phyloP scores from a whole-genome alignment of 2,797 vertebrate genomes.

The Sebastes itinus region DNA sequence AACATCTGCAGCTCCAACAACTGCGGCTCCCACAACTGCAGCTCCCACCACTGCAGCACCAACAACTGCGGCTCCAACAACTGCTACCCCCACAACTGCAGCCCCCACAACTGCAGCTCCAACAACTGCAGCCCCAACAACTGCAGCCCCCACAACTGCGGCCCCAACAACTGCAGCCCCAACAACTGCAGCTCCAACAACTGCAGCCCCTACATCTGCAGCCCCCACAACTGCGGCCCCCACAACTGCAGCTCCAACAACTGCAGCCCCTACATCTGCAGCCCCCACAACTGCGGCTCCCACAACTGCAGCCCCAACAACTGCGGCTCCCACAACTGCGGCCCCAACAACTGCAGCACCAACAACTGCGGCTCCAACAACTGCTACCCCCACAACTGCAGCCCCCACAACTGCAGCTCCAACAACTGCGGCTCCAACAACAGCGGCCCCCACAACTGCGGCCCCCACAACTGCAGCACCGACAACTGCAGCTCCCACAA shows the following conservation, averaged over 20 bases:
- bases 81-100: accelerated
- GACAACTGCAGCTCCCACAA: accelerated
- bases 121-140: accelerated
- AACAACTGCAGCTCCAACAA: accelerated
- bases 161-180: accelerated
- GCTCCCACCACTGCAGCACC: accelerated
- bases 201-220: accelerated
- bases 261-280: accelerated
- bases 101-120: accelerated
- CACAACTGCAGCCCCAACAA: accelerated
- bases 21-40: accelerated
- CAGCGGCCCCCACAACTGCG: accelerated
- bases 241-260: accelerated
- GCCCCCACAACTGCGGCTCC: accelerated
- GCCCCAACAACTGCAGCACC: accelerated
- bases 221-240: accelerated
- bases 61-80: accelerated
- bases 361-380: accelerated
- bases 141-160: accelerated
- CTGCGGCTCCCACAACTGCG: accelerated
- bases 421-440: accelerated
- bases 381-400: accelerated
- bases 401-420: accelerated
- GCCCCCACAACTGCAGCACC: accelerated
- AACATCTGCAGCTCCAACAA: accelerated